Evolutionary conservation across 2,888 invertebrate species (phyloP).

Genomic region (Hyposoter didymator): DNA sequence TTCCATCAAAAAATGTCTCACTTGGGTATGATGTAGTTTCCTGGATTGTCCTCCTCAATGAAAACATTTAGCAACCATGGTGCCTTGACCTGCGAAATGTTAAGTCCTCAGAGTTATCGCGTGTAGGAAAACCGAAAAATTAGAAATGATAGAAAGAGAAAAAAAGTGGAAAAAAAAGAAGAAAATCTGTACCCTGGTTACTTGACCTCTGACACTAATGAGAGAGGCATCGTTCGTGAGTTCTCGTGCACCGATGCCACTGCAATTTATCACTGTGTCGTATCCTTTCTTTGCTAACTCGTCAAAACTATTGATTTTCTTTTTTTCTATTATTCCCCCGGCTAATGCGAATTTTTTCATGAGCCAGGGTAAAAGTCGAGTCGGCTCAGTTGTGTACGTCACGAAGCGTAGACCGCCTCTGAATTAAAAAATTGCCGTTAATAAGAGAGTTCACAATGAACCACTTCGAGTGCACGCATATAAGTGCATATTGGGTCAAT

Average conservation of each 20-base stretch:
- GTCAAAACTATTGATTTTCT: conserved; percentile 85
- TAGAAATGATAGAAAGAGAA: conserved; percentile 9
- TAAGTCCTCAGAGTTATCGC: not conserved
- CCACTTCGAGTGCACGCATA: no score
- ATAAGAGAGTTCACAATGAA: not conserved
- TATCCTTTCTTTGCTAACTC: conserved; percentile 84
- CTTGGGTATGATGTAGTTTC: conserved; percentile 93
- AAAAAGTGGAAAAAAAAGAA: not conserved
- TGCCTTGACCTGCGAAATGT: conserved; percentile 86
- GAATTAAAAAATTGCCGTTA: conserved; percentile 56
- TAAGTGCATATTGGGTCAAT: no score
- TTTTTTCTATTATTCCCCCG: conserved; percentile 86
- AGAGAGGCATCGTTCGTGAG: conserved; percentile 88
- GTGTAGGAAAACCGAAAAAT: conserved; percentile 14
- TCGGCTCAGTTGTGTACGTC: conserved; percentile 89
- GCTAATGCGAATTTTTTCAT: conserved; percentile 86
- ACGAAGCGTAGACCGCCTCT: conserved; percentile 88
- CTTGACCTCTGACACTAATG: conserved; percentile 91
- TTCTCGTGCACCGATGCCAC: conserved; percentile 88
- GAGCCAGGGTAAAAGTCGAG: conserved; percentile 88
- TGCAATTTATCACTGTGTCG: conserved; percentile 92
- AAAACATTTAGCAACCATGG: conserved; percentile 88
- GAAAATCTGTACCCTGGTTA: conserved; percentile 85
- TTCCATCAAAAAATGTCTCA: conserved; percentile 81
- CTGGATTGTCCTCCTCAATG: conserved; percentile 87